Evolutionary conservation across 2,113 vertebrate species (phyloP), one percentile per base, ranked within the genome.

Genomic region (Xiphophorus maculatus): DNA sequence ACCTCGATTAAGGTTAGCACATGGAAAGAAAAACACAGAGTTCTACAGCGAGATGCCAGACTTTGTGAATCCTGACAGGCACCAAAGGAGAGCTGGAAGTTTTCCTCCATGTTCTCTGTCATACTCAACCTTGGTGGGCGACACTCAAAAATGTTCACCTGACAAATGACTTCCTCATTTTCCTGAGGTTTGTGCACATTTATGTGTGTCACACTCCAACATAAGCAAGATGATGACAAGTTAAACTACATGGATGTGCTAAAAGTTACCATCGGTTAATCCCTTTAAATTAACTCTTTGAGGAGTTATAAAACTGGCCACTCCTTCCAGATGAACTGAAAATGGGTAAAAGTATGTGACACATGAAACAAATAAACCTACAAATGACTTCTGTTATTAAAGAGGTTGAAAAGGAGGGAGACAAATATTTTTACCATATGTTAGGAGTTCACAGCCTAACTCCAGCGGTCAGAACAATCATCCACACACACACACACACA

Each of bases 11-110:
- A 88, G 91, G 91, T 94, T 87, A 94, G 91, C 86, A 93, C 92
- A 92, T 93, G 94, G 94, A 95, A 95, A 96, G 95, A 95, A 91
- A 94, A 96, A 95, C 90, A 91, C 85, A 74, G 77, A 75, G 76
- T 77, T 80, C 76, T 61, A 69, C 74, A 77, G 75, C 48, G 17
- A 62, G 73, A 85, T 75, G 90, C 88, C 91, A 92, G 81, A 83
- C 82, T 86, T 67, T 83, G 63, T 68, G 72, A 74, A 90, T 74
- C 78, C 79, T 89, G 79, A 89, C 83, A 74, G 74, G 74, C 78
- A 77, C 51, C 77, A 66, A 58, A 76, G 83, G 74, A 69, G 87
- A 88, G 77, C 66, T 87, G 91, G 91, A 84, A 93, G 88, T 64
- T 82, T n/a, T 90, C 66, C 80, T 73, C 54, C 58, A 67, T 77